Percentiles rank a stretch among this genome's conserved stretches.
These are phyloP conservation scores for Gryllus bimaculatus DNA, from an alignment of 1,140 invertebrate genomes.

Conservation along the genomic window DNA sequence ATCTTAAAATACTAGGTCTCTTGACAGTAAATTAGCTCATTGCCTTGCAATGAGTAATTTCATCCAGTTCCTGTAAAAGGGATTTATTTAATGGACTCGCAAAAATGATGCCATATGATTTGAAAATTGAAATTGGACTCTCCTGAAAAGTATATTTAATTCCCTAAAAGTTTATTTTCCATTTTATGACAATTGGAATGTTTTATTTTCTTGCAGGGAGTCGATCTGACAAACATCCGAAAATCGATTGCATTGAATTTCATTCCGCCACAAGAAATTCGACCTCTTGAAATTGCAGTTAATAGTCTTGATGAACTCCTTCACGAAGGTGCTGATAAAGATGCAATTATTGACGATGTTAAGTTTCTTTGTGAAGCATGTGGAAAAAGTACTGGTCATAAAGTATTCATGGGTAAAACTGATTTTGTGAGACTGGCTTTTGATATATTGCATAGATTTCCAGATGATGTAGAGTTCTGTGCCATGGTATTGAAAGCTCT, in stretches of 20 bases:
- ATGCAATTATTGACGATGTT: slow-evolving; percentile 36
- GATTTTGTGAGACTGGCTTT: slow-evolving; percentile 57
- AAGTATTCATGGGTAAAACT: slow-evolving; percentile 61
- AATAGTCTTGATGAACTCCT: slow-evolving; percentile 24
- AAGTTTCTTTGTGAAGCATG: slow-evolving; percentile 52
- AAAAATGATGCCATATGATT: no score
- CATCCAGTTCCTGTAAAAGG: no score
- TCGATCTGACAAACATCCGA: slow-evolving; percentile 71
- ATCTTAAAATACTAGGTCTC: no score
- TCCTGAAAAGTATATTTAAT: no score
- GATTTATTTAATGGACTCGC: no score
- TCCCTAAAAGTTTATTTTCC: no score
- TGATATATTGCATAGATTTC: slow-evolving; percentile 39
- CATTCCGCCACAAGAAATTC: slow-evolving; percentile 16
- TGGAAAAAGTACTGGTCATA: slow-evolving; percentile 58
- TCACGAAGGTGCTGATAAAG: not conserved
- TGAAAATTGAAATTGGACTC: no score
- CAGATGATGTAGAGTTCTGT: slow-evolving; percentile 35
- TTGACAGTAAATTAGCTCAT: no score
- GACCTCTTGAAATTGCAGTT: slow-evolving; percentile 7
- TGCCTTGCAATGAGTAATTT: no score
- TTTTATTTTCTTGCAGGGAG: slow-evolving; percentile 46
- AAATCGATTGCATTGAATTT: slow-evolving; percentile 40
- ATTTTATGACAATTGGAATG: no score
- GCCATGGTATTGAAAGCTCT: slow-evolving; percentile 45